Conservation (phyloP, 2,797 vertebrate species). For the Sciaenops ocellatus region DNA sequence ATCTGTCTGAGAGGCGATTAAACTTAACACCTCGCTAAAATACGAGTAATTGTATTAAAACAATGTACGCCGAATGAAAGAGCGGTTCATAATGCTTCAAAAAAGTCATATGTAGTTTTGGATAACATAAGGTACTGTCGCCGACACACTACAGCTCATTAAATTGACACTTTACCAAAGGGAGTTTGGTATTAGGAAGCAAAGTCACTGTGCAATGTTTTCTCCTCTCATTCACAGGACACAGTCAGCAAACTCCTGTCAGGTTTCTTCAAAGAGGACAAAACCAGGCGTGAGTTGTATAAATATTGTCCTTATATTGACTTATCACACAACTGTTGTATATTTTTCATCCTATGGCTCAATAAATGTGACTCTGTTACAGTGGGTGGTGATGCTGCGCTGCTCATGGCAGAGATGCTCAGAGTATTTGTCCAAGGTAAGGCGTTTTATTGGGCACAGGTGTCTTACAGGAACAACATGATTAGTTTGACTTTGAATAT, state of each 20-base stretch:
- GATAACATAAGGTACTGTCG: accelerated
- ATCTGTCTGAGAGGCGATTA: background rate
- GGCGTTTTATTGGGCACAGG: background rate
- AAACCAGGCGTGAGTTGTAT: conserved; percentile 81
- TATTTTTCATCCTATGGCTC: background rate
- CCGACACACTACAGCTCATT: accelerated
- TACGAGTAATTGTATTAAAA: background rate
- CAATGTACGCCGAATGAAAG: conserved; percentile 31
- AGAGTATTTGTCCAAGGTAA: conserved; percentile 86
- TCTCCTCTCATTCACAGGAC: conserved; percentile 71
- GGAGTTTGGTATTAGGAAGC: conserved; percentile 4
- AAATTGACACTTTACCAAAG: background rate
- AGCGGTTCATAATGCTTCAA: background rate
- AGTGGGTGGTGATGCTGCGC: conserved; percentile 79
- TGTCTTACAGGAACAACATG: no score
- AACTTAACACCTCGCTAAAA: background rate
- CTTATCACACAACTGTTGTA: background rate
- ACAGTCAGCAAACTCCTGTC: conserved; percentile 80
- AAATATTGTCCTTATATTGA: background rate
- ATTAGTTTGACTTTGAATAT: no score
- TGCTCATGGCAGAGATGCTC: conserved; percentile 84
- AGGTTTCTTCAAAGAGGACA: conserved; percentile 83
- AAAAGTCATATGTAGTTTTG: accelerated
- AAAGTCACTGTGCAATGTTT: background rate
- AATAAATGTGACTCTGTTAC: conserved; percentile 20